These are phyloP conservation scores for Drosophila yakuba DNA, from an alignment of 1,140 invertebrate species.

Conservation along the genomic window DNA sequence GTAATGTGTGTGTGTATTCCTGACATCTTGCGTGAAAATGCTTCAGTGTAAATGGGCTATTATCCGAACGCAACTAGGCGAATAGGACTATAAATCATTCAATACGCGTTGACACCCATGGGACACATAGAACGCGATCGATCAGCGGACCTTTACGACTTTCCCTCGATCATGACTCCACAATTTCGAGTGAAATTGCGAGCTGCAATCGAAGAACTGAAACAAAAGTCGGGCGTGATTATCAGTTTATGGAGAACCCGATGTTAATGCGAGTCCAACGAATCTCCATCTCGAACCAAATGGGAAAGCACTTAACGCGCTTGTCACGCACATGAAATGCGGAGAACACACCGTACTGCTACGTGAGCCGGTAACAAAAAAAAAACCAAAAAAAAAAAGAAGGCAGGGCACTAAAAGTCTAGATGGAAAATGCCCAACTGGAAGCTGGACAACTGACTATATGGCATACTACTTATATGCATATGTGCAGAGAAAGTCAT, in stretches of 20 bases:
- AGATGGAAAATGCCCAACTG: conserved; percentile 2
- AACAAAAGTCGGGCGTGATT: conserved; percentile 31
- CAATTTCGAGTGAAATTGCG: conserved; percentile 20
- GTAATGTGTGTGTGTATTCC: no score
- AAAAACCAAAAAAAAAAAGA: not conserved
- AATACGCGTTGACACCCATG: conserved; percentile 11
- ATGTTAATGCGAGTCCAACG: conserved; percentile 36
- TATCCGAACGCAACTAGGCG: not conserved
- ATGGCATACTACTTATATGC: not conserved
- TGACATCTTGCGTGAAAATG: no score
- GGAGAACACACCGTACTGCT: conserved; percentile 12
- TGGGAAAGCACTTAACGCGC: conserved; percentile 53
- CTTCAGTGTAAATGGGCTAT: not conserved
- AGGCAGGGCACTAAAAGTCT: not conserved
- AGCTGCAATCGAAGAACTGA: conserved; percentile 10
- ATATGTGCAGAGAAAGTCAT: conserved; percentile 43
- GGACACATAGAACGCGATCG: conserved; percentile 29
- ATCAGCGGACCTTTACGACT: conserved; percentile 7
- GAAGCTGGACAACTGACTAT: conserved; percentile 40
- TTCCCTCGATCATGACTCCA: conserved; percentile 33
- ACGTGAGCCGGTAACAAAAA: not conserved
- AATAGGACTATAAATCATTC: conserved; percentile 6
- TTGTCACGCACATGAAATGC: conserved; percentile 52
- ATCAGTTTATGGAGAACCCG: conserved; percentile 52
- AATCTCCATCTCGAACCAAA: conserved; percentile 23